Conservation (phyloP, 2,113 vertebrate species). For the Hucho hucho region DNA sequence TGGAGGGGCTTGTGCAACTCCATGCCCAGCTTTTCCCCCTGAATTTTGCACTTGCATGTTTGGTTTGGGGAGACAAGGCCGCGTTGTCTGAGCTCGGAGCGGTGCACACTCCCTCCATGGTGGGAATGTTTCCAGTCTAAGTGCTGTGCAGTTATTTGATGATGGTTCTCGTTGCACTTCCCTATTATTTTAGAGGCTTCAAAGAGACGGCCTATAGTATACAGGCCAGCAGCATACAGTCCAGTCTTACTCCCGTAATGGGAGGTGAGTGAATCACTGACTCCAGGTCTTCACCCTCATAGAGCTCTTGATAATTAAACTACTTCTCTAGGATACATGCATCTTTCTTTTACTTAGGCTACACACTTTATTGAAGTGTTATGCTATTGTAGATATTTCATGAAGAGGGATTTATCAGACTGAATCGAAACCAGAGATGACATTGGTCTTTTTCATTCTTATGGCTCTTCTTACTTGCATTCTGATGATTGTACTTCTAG, state of each 20-base stretch:
- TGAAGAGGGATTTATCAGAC: no score
- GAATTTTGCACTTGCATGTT: constrained; percentile 61
- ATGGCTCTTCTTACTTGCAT: no score
- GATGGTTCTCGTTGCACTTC: constrained; percentile 73
- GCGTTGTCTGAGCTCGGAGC: constrained; percentile 43
- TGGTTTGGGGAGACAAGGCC: constrained; percentile 53
- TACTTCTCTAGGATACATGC: no score
- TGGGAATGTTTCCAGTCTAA: constrained; percentile 73
- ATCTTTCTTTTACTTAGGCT: no score
- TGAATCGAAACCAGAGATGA: no score
- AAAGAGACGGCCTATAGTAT: constrained; percentile 63
- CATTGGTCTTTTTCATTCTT: no score
- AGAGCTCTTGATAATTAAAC: constrained; percentile 32
- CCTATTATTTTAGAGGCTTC: constrained; percentile 80
- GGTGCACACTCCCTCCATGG: constrained; percentile 12
- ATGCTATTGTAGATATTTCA: no score
- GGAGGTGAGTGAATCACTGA: constrained; percentile 51
- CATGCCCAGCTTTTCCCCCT: constrained; percentile 28
- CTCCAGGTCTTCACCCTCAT: constrained; percentile 52
- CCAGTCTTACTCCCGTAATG: constrained; percentile 53
- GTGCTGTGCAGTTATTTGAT: constrained; percentile 75
- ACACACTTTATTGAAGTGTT: no score
- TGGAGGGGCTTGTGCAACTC: constrained; percentile 33
- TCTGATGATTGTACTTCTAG: no score
- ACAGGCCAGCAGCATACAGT: constrained; percentile 24